phyloP scores from a whole-genome alignment of 2,797 vertebrate genomes.

The Macropus fuliginosus region DNA sequence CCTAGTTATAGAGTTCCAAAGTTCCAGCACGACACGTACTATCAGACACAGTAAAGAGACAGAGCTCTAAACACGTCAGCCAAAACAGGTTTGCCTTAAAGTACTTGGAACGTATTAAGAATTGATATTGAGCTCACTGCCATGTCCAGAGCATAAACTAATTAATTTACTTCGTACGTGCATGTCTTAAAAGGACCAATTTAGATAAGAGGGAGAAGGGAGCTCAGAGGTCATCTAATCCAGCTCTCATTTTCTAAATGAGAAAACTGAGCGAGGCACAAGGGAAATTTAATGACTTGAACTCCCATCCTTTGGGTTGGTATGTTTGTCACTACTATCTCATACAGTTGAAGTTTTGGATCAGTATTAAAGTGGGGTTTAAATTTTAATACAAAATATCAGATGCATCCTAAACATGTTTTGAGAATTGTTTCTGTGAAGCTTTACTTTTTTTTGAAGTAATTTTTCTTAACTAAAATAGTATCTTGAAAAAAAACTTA shows the following conservation, averaged over 20 bases:
- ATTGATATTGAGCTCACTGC: neutral
- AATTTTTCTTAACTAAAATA: conserved; percentile 27
- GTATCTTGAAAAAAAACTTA: neutral
- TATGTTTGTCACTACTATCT: neutral
- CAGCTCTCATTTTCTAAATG: neutral
- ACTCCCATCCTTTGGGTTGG: neutral
- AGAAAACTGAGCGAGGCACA: neutral
- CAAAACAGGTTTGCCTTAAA: neutral
- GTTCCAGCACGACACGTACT: neutral
- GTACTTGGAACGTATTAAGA: neutral
- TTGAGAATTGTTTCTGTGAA: neutral
- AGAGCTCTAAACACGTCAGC: rapidly evolving
- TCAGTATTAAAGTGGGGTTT: neutral
- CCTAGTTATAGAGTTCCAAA: neutral
- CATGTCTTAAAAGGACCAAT: neutral
- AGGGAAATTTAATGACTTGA: neutral
- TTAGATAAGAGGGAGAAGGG: neutral
- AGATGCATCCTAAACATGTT: neutral
- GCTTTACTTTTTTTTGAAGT: conserved; percentile 7
- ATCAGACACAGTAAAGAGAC: neutral
- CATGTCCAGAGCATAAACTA: neutral
- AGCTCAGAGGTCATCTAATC: neutral
- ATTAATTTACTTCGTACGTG: neutral
- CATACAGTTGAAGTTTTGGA: neutral
- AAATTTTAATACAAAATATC: neutral